These are phyloP conservation scores for Pachydiplax longipennis DNA, from an alignment of 2,888 invertebrate species.

Conservation along the genomic window DNA sequence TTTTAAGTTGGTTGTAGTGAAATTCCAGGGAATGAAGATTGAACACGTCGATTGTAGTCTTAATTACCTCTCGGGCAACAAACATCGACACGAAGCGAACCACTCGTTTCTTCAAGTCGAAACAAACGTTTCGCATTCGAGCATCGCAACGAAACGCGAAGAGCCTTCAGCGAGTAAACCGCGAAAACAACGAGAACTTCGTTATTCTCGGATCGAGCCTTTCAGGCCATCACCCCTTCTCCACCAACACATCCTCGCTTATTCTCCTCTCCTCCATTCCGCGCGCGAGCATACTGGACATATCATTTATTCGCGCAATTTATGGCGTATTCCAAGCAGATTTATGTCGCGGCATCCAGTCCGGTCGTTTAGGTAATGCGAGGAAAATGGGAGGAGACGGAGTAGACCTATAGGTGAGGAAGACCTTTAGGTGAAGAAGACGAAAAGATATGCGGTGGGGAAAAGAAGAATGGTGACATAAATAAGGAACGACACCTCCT, in stretches of 20 bases:
- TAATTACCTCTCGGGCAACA: no score
- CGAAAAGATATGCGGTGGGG: not conserved
- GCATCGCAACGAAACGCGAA: no score
- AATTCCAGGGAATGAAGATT: no score
- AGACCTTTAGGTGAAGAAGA: not conserved
- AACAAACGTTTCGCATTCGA: no score
- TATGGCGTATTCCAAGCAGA: not conserved
- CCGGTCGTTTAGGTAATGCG: conserved; percentile 1
- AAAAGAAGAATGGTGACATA: not conserved
- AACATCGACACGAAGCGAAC: no score
- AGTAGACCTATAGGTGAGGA: not conserved
- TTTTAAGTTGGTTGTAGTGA: no score
- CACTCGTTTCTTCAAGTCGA: no score
- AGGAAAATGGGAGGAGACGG: not conserved
- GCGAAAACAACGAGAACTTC: no score
- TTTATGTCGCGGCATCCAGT: not conserved
- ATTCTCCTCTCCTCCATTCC: not conserved
- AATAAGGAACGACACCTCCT: not conserved
- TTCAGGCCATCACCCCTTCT: not conserved
- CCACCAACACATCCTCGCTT: not conserved
- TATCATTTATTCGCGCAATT: not conserved
- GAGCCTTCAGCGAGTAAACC: no score
- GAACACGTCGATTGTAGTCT: no score
- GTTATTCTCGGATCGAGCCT: no score
- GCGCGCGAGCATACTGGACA: not conserved